These are phyloP conservation scores for Ciconia nigra DNA, from an alignment of 2,797 vertebrate genomes.

Conservation along the genomic window DNA sequence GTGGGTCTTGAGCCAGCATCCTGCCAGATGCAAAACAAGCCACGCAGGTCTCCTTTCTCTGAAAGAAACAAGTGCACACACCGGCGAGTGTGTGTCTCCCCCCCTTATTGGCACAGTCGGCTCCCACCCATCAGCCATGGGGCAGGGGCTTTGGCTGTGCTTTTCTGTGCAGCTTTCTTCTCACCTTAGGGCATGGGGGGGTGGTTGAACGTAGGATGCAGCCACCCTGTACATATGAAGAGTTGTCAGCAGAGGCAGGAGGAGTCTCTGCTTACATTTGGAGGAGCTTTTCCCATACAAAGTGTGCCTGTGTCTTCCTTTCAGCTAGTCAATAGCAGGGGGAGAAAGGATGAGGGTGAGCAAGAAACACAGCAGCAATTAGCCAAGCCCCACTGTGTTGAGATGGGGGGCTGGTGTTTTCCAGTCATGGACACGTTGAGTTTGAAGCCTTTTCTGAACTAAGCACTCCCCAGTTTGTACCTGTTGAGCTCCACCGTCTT, in stretches of 20 bases:
- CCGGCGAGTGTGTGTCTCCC: accelerated
- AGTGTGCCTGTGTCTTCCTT: neutral
- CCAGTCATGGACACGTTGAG: accelerated
- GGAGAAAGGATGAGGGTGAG: neutral
- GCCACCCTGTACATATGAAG: neutral
- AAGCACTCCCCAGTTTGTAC: neutral
- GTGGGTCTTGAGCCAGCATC: neutral
- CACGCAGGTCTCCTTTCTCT: neutral
- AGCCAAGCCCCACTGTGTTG: neutral
- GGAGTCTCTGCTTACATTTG: neutral
- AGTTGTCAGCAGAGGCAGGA: neutral
- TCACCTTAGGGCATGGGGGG: neutral
- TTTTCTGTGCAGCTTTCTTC: neutral
- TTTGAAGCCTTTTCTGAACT: neutral
- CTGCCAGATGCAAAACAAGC: neutral
- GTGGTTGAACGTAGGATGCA: neutral
- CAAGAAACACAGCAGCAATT: neutral
- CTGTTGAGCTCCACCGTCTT: neutral
- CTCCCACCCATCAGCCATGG: accelerated
- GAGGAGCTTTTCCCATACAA: neutral
- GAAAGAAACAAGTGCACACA: neutral
- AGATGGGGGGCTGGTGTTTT: neutral
- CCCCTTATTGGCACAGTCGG: neutral
- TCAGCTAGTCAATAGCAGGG: neutral
- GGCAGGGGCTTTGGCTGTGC: neutral